Evolutionary conservation across 2,797 vertebrate species (phyloP).

Genomic region (Sebastes hubbsi): DNA sequence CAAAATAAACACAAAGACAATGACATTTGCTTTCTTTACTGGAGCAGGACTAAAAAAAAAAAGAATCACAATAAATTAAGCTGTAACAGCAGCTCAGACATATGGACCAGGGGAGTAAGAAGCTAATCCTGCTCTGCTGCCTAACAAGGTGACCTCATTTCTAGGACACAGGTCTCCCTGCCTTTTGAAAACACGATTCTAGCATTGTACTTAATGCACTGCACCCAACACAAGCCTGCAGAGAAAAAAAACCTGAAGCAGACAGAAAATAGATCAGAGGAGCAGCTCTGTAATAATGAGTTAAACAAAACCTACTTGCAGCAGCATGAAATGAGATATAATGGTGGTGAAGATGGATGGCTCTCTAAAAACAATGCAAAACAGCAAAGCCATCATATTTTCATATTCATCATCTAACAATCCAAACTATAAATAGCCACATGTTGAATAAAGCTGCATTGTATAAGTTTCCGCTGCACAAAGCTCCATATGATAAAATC

Average conservation of each 20-base stretch:
- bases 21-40: background rate
- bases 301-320: constrained; percentile 18
- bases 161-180: constrained; percentile 62
- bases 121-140: constrained; percentile 74
- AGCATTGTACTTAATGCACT: constrained; percentile 21
- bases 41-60: constrained; percentile 31
- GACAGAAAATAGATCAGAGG: constrained; percentile 29
- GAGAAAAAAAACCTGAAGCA: background rate
- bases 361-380: background rate
- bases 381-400: background rate
- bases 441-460: background rate
- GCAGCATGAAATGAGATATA: constrained; percentile 3
- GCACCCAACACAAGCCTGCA: background rate
- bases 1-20: background rate
- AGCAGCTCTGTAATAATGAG: constrained; percentile 12
- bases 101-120: constrained; percentile 77
- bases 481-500: background rate
- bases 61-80: constrained; percentile 67
- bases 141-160: constrained; percentile 80
- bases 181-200: constrained; percentile 51
- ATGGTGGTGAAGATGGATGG: background rate
- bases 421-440: background rate
- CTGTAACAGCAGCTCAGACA: constrained; percentile 73
- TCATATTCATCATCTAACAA: background rate
- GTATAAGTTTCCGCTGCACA: background rate